Evolutionary conservation across 2,797 vertebrate species (phyloP).

Genomic region (Numenius phaeopus): DNA sequence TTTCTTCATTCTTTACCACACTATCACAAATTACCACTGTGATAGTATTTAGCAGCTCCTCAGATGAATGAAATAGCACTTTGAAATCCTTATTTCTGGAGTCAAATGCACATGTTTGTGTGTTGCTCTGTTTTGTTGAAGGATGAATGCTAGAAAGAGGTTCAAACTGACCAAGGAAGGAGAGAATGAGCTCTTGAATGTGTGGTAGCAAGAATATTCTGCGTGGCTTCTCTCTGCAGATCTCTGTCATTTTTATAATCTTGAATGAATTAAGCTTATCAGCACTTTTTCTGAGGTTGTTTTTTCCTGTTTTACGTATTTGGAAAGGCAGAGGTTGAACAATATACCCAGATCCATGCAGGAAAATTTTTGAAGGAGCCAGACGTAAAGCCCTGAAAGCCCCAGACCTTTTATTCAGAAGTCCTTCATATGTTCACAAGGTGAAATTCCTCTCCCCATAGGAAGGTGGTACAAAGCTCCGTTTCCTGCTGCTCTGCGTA

Average conservation of each 20-base stretch:
- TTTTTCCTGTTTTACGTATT: background rate
- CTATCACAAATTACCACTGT: conserved; percentile 28
- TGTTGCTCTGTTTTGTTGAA: conserved; percentile 15
- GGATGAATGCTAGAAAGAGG: background rate
- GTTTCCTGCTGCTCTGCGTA: background rate
- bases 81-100: conserved; percentile 13
- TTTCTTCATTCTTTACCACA: conserved; percentile 33
- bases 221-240: background rate
- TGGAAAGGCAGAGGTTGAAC: background rate
- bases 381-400: background rate
- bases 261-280: background rate
- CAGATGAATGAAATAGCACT: background rate
- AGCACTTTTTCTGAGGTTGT: background rate
- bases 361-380: background rate
- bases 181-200: background rate
- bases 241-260: background rate
- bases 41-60: conserved; percentile 23
- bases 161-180: background rate
- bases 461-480: background rate
- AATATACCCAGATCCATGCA: background rate
- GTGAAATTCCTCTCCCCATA: background rate
- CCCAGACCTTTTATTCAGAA: background rate
- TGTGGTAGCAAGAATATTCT: background rate
- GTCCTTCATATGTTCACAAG: background rate
- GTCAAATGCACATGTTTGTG: background rate